These are phyloP conservation scores for Cichladusa arquata DNA, from an alignment of 2,113 vertebrate genomes.

Conservation along the genomic window DNA sequence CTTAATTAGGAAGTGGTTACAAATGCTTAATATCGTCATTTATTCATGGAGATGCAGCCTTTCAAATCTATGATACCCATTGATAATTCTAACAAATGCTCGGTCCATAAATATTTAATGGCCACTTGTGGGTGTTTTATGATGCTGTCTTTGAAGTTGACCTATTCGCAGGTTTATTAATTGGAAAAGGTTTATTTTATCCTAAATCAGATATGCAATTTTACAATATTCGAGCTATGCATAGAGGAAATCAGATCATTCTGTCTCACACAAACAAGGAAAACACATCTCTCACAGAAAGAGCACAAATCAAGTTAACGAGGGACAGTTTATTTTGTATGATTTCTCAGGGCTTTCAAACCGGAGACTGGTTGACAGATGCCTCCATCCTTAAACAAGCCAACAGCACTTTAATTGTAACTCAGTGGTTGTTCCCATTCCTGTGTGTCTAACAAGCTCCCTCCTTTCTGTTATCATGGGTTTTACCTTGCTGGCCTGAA, in stretches of 20 bases:
- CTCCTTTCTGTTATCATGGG: not conserved
- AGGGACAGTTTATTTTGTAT: constrained; percentile 15
- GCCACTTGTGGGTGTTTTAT: constrained; percentile 52
- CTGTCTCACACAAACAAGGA: not conserved
- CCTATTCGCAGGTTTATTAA: constrained; percentile 52
- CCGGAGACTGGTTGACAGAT: constrained; percentile 6
- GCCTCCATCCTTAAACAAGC: not conserved
- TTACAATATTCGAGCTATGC: not conserved
- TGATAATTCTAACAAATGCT: constrained; percentile 54
- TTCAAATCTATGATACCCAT: constrained; percentile 35
- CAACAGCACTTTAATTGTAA: constrained; percentile 1
- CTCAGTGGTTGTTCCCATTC: not conserved
- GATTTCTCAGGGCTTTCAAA: constrained; percentile 30
- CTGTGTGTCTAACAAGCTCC: not conserved
- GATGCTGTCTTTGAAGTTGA: constrained; percentile 43
- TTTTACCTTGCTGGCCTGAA: not conserved
- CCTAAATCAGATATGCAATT: constrained; percentile 15
- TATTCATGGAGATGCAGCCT: not conserved
- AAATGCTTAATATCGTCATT: constrained; percentile 4
- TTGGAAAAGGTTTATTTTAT: constrained; percentile 49
- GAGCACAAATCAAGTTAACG: constrained; percentile 22
- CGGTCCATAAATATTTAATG: constrained; percentile 50
- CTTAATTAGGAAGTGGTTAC: constrained; percentile 25
- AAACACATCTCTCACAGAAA: constrained; percentile 27
- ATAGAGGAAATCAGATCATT: not conserved